phyloP scores from a whole-genome alignment of 2,113 vertebrate genomes.

The Dunckerocampus dactyliophorus region DNA sequence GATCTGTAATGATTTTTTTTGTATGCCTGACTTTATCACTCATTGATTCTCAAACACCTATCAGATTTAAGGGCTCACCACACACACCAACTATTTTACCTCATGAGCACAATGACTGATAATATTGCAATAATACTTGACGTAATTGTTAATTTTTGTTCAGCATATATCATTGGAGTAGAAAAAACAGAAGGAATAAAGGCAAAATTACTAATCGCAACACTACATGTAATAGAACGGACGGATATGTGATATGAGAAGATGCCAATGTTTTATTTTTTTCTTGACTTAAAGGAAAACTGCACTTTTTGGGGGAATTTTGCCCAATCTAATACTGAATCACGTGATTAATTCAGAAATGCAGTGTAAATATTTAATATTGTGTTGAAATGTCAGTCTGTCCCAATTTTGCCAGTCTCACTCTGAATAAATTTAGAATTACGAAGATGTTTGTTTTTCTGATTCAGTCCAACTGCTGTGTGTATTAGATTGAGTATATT shows the following conservation, averaged over 20 bases:
- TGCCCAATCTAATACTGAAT: too few relatives aligned
- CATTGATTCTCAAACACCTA: slow-evolving; percentile 10
- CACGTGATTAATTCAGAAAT: too few relatives aligned
- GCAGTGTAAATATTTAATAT: slow-evolving; percentile 27
- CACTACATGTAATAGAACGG: not conserved
- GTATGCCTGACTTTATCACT: not conserved
- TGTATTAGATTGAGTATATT: slow-evolving; percentile 10
- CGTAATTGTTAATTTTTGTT: slow-evolving; percentile 3
- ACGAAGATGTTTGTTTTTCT: slow-evolving; percentile 1
- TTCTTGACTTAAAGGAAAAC: too few relatives aligned
- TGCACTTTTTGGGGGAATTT: too few relatives aligned
- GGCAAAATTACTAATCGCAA: not conserved
- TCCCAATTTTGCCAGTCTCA: slow-evolving; percentile 17
- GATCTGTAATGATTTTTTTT: slow-evolving; percentile 9
- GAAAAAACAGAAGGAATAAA: not conserved
- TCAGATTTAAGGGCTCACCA: slow-evolving; percentile 22
- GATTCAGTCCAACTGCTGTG: not conserved
- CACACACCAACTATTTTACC: not conserved
- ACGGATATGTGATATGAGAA: too few relatives aligned
- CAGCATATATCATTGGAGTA: not conserved
- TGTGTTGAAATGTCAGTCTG: not conserved
- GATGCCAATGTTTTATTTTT: too few relatives aligned
- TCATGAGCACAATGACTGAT: not conserved
- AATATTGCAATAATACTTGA: slow-evolving; percentile 11
- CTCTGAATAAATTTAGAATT: slow-evolving; percentile 37